Evolutionary conservation across 2,113 vertebrate genomes (phyloP).

Genomic region (Callipepla californica): DNA sequence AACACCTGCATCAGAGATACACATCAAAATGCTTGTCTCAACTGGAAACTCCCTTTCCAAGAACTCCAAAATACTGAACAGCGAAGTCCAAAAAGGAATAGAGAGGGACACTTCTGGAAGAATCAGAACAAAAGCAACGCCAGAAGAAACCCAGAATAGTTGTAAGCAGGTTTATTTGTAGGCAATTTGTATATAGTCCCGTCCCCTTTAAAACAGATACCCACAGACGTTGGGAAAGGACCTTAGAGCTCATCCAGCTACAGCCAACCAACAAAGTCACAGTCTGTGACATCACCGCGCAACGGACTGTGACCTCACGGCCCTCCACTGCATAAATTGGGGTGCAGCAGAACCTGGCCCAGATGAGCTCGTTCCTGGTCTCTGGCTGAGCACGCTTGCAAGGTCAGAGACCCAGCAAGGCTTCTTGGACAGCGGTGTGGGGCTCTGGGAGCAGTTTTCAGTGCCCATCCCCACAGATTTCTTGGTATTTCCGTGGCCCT

Average conservation of each 20-base stretch:
- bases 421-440: no score
- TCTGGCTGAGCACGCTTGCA: neutral
- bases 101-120: neutral
- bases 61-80: neutral
- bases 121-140: neutral
- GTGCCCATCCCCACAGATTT: no score
- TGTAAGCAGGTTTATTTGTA: neutral
- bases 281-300: no score
- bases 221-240: no score
- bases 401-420: neutral
- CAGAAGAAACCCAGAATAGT: neutral
- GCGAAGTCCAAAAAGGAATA: neutral
- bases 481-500: no score
- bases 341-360: no score
- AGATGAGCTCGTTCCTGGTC: no score
- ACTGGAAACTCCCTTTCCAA: neutral
- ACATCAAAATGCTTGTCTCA: neutral
- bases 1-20: neutral
- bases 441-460: no score
- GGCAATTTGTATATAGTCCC: neutral
- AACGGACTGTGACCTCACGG: no score
- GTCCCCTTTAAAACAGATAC: neutral
- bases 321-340: no score
- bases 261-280: no score
- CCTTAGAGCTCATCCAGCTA: no score